These are phyloP conservation scores for Lingula anatina DNA, from an alignment of 2,888 invertebrate genomes.

Conservation along the genomic window DNA sequence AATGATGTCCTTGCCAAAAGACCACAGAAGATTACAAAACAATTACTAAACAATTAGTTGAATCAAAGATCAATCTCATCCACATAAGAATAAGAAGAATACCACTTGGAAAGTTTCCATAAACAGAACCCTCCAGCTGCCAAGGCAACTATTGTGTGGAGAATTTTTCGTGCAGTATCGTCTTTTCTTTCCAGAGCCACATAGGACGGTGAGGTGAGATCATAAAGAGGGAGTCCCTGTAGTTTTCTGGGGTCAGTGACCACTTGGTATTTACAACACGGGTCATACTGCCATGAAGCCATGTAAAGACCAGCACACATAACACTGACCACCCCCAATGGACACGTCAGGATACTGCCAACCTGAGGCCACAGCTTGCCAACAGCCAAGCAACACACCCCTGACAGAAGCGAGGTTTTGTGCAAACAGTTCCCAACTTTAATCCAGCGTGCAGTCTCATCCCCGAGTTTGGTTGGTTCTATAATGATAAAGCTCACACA, in stretches of 20 bases:
- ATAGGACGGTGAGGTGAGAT: constrained; percentile 60
- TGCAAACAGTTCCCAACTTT: constrained; percentile 89
- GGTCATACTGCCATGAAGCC: constrained; percentile 93
- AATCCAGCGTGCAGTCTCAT: constrained; percentile 94
- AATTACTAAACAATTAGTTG: too few species aligned
- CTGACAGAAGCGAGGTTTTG: constrained; percentile 81
- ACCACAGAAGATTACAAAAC: too few species aligned
- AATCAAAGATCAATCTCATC: too few species aligned
- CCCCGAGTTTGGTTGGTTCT: constrained; percentile 74
- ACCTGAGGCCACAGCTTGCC: constrained; percentile 60
- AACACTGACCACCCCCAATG: constrained; percentile 73
- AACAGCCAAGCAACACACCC: constrained; percentile 48
- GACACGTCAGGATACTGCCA: constrained; percentile 69
- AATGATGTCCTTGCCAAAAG: too few species aligned
- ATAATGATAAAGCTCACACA: constrained; percentile 84
- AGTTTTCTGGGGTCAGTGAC: constrained; percentile 52
- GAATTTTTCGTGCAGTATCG: constrained; percentile 72
- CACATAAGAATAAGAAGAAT: constrained; percentile 8
- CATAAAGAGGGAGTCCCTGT: constrained; percentile 47
- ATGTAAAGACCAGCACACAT: constrained; percentile 86
- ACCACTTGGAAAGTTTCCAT: constrained; percentile 71
- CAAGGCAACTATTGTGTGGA: constrained; percentile 78
- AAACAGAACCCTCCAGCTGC: constrained; percentile 75
- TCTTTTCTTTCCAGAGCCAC: constrained; percentile 83
- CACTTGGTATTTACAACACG: constrained; percentile 91